Conservation (phyloP, 2,797 vertebrate species). For the Platalea minor region DNA sequence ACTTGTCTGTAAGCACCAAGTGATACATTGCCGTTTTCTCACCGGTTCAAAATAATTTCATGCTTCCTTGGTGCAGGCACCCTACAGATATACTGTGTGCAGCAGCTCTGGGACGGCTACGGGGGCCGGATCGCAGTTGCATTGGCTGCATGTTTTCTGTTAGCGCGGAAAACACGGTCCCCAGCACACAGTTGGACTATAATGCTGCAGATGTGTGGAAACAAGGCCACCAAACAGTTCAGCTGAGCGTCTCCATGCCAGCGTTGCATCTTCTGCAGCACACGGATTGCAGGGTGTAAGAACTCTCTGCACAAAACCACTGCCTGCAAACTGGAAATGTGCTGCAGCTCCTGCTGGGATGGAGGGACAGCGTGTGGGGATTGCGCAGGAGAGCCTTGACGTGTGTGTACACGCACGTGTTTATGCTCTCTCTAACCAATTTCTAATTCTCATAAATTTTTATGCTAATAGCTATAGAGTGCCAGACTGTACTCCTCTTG, state of each 20-base stretch:
- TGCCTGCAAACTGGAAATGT: not conserved
- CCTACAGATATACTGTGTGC: not conserved
- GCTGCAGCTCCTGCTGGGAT: not conserved
- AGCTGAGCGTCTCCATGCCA: not conserved
- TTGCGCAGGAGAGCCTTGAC: not conserved
- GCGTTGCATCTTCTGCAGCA: not conserved
- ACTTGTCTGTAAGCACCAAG: not conserved
- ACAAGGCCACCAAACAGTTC: not conserved
- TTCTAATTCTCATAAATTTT: not conserved
- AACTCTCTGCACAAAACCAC: not conserved
- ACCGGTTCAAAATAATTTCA: not conserved
- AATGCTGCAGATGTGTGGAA: not conserved
- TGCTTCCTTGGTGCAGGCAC: not conserved
- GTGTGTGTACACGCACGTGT: accelerated
- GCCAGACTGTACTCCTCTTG: accelerated
- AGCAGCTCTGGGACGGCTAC: not conserved
- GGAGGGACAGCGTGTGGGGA: accelerated
- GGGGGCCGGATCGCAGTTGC: accelerated
- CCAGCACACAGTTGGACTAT: accelerated
- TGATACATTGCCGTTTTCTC: not conserved
- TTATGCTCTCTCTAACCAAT: not conserved
- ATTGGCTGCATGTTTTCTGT: not conserved
- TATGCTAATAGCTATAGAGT: accelerated
- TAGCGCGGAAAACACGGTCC: not conserved
- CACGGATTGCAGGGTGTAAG: not conserved